Conservation (phyloP, 2,888 invertebrate genomes). For the Tupiocoris notatus region DNA sequence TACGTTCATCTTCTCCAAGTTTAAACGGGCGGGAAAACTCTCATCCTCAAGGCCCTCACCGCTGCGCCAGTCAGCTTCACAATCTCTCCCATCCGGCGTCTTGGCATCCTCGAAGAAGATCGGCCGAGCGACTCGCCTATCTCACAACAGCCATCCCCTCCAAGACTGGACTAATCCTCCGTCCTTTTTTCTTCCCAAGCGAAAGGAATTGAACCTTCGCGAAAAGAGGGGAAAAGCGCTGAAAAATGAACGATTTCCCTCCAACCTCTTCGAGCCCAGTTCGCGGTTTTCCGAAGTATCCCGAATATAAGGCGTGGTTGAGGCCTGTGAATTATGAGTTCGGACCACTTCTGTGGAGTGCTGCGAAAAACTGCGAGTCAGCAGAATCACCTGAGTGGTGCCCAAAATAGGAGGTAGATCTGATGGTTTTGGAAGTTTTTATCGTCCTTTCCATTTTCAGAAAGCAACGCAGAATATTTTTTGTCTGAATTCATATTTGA, state of each 20-base stretch:
- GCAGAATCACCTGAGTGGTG: not conserved
- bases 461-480: too few relatives aligned
- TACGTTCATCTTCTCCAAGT: constrained; percentile 26
- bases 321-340: constrained; percentile 15
- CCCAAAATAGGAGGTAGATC: too few relatives aligned
- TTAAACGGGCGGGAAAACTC: constrained; percentile 23
- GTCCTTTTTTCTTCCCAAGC: not conserved
- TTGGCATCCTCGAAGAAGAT: not conserved
- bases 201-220: not conserved
- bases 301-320: not conserved
- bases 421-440: too few relatives aligned
- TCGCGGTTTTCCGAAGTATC: not conserved
- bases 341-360: not conserved
- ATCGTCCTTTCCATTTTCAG: too few relatives aligned
- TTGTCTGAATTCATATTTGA: too few relatives aligned
- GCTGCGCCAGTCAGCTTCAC: not conserved
- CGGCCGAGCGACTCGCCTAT: not conserved
- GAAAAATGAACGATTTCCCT: constrained; percentile 15
- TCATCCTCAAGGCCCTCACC: not conserved
- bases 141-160: not conserved
- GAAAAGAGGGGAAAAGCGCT: constrained; percentile 2
- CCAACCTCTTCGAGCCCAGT: constrained; percentile 1
- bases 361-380: not conserved
- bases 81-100: not conserved
- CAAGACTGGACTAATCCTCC: not conserved